These are phyloP conservation scores for Drosophila tsacasi DNA, from an alignment of 1,140 invertebrate species.

Conservation along the genomic window DNA sequence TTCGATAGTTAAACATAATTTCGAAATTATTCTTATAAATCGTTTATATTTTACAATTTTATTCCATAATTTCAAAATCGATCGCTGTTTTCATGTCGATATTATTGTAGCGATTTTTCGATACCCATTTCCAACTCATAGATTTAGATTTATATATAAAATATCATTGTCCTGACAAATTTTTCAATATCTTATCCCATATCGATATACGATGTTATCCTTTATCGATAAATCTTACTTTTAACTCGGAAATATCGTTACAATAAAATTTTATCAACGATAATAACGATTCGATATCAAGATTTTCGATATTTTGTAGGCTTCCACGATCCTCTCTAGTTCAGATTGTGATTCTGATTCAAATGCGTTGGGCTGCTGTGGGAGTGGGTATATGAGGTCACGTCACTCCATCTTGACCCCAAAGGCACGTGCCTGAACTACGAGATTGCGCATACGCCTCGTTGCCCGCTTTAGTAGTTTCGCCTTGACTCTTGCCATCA, in stretches of 20 bases:
- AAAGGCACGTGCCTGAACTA: conserved; percentile 37
- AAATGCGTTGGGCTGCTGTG: neutral
- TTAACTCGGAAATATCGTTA: neutral
- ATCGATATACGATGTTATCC: neutral
- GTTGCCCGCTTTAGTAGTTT: conserved; percentile 29
- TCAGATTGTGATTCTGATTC: neutral
- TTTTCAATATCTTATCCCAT: neutral
- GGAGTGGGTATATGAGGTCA: conserved; percentile 10
- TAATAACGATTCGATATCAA: neutral
- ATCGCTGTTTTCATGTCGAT: neutral
- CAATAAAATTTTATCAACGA: neutral
- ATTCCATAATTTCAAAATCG: neutral
- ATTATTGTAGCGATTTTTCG: neutral
- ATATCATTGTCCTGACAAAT: neutral
- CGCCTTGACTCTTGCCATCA: conserved; percentile 30
- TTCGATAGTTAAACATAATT: neutral
- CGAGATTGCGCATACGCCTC: conserved; percentile 41
- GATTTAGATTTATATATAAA: neutral
- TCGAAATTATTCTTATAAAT: neutral
- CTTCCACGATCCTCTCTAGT: neutral
- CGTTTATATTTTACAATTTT: neutral
- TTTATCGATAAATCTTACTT: neutral
- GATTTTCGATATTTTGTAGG: too few relatives aligned
- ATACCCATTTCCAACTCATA: neutral
- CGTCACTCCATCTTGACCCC: conserved; percentile 35